Conservation (phyloP, 2,113 vertebrate genomes). For the Bos javanicus region DNA sequence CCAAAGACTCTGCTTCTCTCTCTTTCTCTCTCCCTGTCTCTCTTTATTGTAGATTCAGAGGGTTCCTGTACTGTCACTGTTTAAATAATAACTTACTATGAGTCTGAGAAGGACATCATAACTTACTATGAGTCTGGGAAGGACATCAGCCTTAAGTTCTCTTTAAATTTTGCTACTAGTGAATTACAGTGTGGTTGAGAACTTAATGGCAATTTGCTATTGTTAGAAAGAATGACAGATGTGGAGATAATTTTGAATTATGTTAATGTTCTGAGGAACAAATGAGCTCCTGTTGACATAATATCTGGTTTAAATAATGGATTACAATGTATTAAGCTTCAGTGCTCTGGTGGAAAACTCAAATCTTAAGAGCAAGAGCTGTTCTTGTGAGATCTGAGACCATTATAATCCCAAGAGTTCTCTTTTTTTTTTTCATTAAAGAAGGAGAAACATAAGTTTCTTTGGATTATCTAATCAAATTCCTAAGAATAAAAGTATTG, state of each 20-base stretch:
- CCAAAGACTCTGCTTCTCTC: neutral
- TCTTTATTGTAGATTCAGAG: neutral
- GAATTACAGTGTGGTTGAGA: neutral
- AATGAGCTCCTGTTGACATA: constrained; percentile 53
- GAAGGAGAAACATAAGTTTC: constrained; percentile 6
- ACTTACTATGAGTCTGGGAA: neutral
- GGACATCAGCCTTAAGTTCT: neutral
- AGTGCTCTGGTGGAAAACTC: constrained; percentile 35
- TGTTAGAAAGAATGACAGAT: constrained; percentile 43
- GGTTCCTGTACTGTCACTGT: neutral
- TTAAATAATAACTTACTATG: neutral
- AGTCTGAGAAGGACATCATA: neutral
- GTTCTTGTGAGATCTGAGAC: neutral
- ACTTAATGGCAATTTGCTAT: constrained; percentile 25
- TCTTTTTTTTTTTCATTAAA: neutral
- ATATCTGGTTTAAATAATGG: constrained; percentile 55
- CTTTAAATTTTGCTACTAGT: neutral
- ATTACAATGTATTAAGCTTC: constrained; percentile 41
- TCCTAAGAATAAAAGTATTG: constrained; percentile 58
- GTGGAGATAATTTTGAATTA: constrained; percentile 62
- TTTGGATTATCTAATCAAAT: constrained; percentile 59
- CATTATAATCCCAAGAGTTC: neutral
- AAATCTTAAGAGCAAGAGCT: constrained; percentile 20
- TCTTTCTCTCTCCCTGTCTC: too few species aligned
- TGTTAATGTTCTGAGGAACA: constrained; percentile 45